Conservation (phyloP, 2,888 invertebrate species). For the Sarcophaga rosellei region DNA sequence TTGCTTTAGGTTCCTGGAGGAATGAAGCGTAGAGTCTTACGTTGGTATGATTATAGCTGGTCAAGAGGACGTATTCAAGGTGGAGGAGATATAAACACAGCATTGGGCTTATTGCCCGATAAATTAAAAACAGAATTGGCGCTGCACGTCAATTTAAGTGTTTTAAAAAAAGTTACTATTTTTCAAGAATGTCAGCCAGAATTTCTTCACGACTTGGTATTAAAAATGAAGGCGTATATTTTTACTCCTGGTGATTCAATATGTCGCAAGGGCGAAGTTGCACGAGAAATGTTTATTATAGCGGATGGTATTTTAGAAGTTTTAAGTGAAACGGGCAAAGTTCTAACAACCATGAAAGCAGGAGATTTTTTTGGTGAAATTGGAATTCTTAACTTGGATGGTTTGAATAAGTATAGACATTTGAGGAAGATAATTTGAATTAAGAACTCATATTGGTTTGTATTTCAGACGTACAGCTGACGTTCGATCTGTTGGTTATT, state of each 20-base stretch:
- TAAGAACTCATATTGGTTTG: not conserved
- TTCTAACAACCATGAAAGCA: slow-evolving; percentile 97
- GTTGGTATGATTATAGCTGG: slow-evolving; percentile 99
- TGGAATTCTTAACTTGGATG: slow-evolving; percentile 96
- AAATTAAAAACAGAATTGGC: slow-evolving; percentile 98
- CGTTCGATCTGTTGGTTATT: slow-evolving; percentile 97
- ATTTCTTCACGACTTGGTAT: slow-evolving; percentile 96
- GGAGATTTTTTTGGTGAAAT: slow-evolving; percentile 99
- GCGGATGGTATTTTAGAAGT: slow-evolving; percentile 98
- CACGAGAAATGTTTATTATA: slow-evolving; percentile 99
- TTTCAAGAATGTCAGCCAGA: slow-evolving; percentile 99
- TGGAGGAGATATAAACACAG: slow-evolving; percentile 97
- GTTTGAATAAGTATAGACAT: slow-evolving; percentile 92
- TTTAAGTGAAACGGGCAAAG: slow-evolving; percentile 95
- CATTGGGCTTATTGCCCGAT: slow-evolving; percentile 94
- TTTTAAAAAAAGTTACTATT: slow-evolving; percentile 97
- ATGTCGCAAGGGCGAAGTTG: slow-evolving; percentile 96
- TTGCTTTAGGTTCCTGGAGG: slow-evolving; percentile 86
- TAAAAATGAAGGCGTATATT: slow-evolving; percentile 99
- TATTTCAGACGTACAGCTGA: slow-evolving; percentile 93
- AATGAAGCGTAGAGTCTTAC: slow-evolving; percentile 96
- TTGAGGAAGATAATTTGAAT: not conserved
- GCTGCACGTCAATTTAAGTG: slow-evolving; percentile 96
- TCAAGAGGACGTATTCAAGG: slow-evolving; percentile 97
- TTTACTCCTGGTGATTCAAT: slow-evolving; percentile 99